Percentiles rank a stretch among this genome's conserved stretches.
Evolutionary conservation across 2,113 vertebrate genomes (phyloP).

Genomic region (Hemicordylus capensis): DNA sequence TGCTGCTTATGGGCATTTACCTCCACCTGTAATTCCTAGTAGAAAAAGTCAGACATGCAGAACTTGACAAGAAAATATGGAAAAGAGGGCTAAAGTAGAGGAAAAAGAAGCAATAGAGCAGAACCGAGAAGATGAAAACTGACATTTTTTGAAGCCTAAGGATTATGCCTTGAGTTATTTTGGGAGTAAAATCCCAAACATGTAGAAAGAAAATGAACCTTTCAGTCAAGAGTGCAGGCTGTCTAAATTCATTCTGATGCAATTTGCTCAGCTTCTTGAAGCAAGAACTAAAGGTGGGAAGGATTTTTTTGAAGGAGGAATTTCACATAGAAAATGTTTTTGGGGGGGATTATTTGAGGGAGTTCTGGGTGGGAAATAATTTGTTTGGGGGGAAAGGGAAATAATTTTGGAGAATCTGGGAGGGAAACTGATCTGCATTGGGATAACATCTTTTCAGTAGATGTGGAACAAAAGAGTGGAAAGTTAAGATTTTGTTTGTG

Average conservation of each 20-base stretch:
- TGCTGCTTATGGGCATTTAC: constrained; percentile 81
- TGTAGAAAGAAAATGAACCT: not conserved
- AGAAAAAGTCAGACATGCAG: not conserved
- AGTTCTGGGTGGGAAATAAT: not conserved
- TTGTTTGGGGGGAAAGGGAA: not conserved
- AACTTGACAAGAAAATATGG: not conserved
- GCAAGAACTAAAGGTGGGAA: not conserved
- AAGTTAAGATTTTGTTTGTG: not conserved
- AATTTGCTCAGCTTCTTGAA: not conserved
- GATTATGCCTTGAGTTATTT: not conserved
- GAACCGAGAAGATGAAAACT: not conserved
- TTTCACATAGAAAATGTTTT: too few relatives aligned
- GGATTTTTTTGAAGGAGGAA: not conserved
- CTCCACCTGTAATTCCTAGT: constrained; percentile 85
- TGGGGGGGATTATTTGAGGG: too few relatives aligned
- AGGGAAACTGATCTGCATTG: not conserved
- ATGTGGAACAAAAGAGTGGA: not conserved
- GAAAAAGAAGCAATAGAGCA: not conserved
- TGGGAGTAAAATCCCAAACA: not conserved
- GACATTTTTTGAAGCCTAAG: not conserved
- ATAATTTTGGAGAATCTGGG: not conserved
- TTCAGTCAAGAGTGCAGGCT: not conserved
- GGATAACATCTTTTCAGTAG: not conserved
- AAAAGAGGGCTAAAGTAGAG: not conserved
- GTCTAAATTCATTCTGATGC: not conserved